Evolutionary conservation across 2,113 vertebrate species (phyloP).

Genomic region (Gavialis gangeticus): DNA sequence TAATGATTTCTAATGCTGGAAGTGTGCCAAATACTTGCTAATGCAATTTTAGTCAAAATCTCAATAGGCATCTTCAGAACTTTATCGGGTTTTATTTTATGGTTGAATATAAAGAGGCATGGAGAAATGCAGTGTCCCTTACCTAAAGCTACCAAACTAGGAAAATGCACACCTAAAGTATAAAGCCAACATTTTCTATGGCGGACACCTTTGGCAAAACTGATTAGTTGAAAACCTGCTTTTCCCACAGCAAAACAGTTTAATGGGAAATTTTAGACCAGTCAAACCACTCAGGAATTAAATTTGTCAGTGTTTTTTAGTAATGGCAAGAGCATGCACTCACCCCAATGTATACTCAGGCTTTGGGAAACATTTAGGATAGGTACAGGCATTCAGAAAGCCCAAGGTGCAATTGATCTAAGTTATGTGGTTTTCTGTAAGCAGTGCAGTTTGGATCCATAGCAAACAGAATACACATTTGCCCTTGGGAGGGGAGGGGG

Average conservation of each 20-base stretch:
- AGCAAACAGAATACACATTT: no score
- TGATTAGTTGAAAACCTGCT: not conserved
- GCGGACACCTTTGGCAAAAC: not conserved
- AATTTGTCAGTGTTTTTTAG: not conserved
- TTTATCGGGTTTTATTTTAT: slow-evolving; percentile 30
- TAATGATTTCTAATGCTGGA: slow-evolving; percentile 2
- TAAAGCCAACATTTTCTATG: not conserved
- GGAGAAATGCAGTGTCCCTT: slow-evolving; percentile 26
- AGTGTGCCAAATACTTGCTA: slow-evolving; percentile 7
- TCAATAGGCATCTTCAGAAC: not conserved
- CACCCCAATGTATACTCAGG: not conserved
- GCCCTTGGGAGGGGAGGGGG: no score
- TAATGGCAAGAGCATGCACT: no score
- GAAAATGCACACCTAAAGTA: not conserved
- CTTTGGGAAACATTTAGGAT: not conserved
- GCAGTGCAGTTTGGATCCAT: no score
- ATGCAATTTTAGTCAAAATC: not conserved
- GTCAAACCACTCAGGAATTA: not conserved
- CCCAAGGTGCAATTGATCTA: no score
- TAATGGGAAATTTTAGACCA: slow-evolving; percentile 5
- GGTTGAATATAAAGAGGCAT: slow-evolving; percentile 43
- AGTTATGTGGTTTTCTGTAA: no score
- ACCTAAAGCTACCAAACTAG: slow-evolving; percentile 53
- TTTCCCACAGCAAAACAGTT: slow-evolving; percentile 2
- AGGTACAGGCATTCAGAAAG: no score